A percentile compares a stretch with the other conserved stretches of the same genome.
Evolutionary conservation across 2,113 vertebrate genomes (phyloP).

Genomic region (Peromyscus leucopus): DNA sequence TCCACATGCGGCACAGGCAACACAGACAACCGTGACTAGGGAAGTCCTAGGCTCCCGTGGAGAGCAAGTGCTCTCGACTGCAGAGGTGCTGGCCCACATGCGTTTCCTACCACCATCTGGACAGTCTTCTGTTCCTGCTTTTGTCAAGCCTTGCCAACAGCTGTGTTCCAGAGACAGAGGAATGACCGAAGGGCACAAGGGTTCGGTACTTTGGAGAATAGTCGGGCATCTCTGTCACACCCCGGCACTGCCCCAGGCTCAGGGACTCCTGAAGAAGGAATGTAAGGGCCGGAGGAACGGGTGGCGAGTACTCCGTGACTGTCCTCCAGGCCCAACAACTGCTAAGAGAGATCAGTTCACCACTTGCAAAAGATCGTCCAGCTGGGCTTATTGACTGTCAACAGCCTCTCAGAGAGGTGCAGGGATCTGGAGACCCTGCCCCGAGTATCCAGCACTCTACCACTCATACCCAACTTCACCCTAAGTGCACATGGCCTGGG

Average conservation of each 20-base stretch:
- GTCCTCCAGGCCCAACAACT: neutral
- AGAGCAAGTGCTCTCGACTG: neutral
- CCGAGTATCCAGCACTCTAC: neutral
- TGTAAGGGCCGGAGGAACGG: fast-evolving
- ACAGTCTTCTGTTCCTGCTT: neutral
- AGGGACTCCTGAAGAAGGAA: neutral
- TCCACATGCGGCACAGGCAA: neutral
- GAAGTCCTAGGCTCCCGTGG: neutral
- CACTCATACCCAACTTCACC: neutral
- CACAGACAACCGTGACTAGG: neutral
- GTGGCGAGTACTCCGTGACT: neutral
- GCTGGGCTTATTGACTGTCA: neutral
- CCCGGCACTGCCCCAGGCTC: neutral
- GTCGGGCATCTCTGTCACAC: neutral
- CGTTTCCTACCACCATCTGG: neutral
- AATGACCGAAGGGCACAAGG: neutral
- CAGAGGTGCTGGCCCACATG: neutral
- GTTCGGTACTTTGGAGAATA: neutral
- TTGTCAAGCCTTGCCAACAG: neutral
- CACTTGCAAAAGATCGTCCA: neutral
- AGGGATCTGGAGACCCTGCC: neutral
- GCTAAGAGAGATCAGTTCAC: neutral
- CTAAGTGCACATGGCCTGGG: neutral
- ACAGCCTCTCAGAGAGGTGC: neutral
- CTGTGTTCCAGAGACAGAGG: neutral